Evolutionary conservation across 2,797 vertebrate species (phyloP), one percentile per base, ranked within the genome.

Genomic region (Amphiprion clarkii): DNA sequence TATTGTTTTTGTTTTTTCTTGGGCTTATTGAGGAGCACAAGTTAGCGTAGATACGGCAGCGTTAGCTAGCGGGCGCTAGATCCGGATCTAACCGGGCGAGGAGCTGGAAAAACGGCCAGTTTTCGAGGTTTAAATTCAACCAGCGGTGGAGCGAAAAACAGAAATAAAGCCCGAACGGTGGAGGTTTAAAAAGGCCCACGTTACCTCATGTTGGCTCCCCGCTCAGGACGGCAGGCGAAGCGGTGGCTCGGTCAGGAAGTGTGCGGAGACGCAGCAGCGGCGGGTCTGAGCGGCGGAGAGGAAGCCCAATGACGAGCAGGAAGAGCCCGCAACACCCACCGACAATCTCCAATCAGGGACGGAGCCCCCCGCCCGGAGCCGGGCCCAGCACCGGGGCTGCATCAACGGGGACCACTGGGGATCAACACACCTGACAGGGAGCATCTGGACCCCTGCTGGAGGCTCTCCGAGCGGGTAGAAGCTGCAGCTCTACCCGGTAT

Each of bases 321-420:
- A 86, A 92, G 88, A 87, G 65, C 72, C n/a, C 53, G 85, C 46
- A 74, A 92, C 92, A 83, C 91, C 91, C 87, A 86, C 85, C 82
- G 82, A 90, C 91, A 92, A 93, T 89, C 88, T 93, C 91, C 91
- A 93, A 94, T 92, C 90, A 91, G 65, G 74, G 79, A 85, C 87
- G 69, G 79, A 64, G 40, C 71, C 59, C 25, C 78, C 90, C 92
- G 92, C 88, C 90, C 74, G 87, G 10, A 36, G 33, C 33, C 8
- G 33, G 7, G 8, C 33, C 8, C 8, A 7, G 2, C 8, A 1
- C 1, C 8, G 7, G 33, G 33, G 33, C 31, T 36, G 1, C 33
- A 10, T 36, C 33, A 36, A 9, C 8, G 33, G 33, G 33, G 9
- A 8, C 7, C 2, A 10, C 33, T 2, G 33, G 7, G 8, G 33